These are phyloP conservation scores for Drosophila burlai DNA, from an alignment of 1,140 invertebrate species.

Conservation along the genomic window DNA sequence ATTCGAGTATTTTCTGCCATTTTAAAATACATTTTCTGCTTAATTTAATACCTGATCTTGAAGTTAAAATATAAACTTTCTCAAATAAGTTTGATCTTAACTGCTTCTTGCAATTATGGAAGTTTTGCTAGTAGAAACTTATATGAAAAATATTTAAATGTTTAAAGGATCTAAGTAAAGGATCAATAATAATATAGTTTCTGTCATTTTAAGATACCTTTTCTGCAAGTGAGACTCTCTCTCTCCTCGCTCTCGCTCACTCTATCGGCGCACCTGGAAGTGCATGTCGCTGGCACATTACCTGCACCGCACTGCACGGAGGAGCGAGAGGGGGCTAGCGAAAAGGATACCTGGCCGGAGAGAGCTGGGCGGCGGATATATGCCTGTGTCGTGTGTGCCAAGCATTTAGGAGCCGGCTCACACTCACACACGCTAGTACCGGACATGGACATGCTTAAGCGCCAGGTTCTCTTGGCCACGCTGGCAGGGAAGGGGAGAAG, in stretches of 20 bases:
- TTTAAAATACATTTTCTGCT: too few species aligned
- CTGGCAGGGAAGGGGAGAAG: slow-evolving; percentile 4
- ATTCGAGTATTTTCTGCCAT: too few species aligned
- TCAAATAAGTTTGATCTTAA: too few species aligned
- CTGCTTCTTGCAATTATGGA: too few species aligned
- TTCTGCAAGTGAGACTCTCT: slow-evolving; percentile 5
- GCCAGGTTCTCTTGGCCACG: slow-evolving; percentile 58
- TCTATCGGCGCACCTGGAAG: slow-evolving; percentile 27
- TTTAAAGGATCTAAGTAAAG: neutral
- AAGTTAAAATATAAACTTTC: too few species aligned
- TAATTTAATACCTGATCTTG: too few species aligned
- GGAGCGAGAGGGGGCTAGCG: slow-evolving; percentile 2
- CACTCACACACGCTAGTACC: slow-evolving; percentile 40
- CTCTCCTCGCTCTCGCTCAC: slow-evolving; percentile 4
- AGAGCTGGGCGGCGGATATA: slow-evolving; percentile 67
- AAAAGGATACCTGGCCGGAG: slow-evolving; percentile 37
- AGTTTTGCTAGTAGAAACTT: too few species aligned
- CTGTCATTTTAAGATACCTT: neutral
- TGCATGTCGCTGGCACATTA: slow-evolving; percentile 79
- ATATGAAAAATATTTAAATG: neutral
- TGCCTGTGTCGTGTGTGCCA: slow-evolving; percentile 71
- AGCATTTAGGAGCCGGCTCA: slow-evolving; percentile 62
- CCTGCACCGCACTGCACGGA: slow-evolving; percentile 31
- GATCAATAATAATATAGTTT: neutral
- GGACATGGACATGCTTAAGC: slow-evolving; percentile 83